Conservation (phyloP, 2,888 invertebrate genomes). For the Acleris cristana region DNA sequence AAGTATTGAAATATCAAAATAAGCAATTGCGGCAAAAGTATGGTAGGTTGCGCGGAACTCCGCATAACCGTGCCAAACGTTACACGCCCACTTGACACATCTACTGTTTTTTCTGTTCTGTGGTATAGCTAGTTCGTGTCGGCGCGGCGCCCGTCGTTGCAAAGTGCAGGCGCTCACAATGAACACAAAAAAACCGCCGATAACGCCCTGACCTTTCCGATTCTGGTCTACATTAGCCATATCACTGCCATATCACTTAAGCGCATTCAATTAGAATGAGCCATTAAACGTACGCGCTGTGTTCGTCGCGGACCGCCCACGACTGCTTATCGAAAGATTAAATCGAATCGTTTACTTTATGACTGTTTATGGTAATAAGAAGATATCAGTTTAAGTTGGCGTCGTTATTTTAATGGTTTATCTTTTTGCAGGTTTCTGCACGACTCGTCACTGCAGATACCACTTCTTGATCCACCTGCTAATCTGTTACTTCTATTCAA, state of each 20-base stretch:
- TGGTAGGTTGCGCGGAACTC: too few relatives aligned
- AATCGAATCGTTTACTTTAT: slow-evolving; percentile 19
- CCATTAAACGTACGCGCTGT: background rate
- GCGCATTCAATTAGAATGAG: background rate
- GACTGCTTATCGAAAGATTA: background rate
- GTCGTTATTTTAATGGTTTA: background rate
- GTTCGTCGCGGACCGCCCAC: slow-evolving; percentile 15
- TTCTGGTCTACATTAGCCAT: background rate
- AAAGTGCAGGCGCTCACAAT: background rate
- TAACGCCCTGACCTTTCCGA: background rate
- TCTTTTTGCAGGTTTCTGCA: background rate
- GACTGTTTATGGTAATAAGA: slow-evolving; percentile 32
- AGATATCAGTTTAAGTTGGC: slow-evolving; percentile 9
- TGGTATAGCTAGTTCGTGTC: too few relatives aligned
- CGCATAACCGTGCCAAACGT: too few relatives aligned
- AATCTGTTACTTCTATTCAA: too few relatives aligned
- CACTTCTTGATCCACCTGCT: too few relatives aligned
- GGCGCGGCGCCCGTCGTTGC: too few relatives aligned
- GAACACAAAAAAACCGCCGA: background rate
- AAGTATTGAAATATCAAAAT: too few relatives aligned
- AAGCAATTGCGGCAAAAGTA: too few relatives aligned
- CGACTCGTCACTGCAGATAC: too few relatives aligned
- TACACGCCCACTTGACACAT: too few relatives aligned
- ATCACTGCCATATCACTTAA: background rate
- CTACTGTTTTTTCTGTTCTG: too few relatives aligned